Evolutionary conservation across 2,888 invertebrate species (phyloP).

Genomic region (Sthenelais limicola): DNA sequence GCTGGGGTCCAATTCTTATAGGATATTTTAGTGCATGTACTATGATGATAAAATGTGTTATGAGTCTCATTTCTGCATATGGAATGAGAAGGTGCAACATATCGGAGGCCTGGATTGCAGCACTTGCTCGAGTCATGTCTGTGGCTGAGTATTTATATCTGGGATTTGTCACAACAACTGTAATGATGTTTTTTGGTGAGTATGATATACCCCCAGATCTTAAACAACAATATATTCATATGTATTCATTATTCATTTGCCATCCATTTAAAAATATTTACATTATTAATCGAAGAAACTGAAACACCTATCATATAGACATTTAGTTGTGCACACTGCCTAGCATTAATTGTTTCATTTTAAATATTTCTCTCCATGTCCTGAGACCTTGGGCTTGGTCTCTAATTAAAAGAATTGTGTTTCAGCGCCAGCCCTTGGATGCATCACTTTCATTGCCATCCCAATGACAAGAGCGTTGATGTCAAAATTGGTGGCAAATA

Average conservation of each 20-base stretch:
- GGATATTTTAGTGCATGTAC: conserved; percentile 16
- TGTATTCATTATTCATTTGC: too few relatives aligned
- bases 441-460: background rate
- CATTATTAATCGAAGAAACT: too few relatives aligned
- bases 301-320: too few relatives aligned
- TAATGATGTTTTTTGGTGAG: conserved; percentile 31
- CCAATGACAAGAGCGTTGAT: conserved; percentile 20
- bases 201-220: background rate
- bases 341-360: too few relatives aligned
- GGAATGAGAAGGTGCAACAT: background rate
- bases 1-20: conserved; percentile 34
- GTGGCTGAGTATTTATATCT: background rate
- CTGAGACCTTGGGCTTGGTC: too few relatives aligned
- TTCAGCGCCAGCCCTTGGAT: background rate
- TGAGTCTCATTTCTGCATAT: conserved; percentile 7
- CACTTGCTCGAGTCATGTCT: background rate
- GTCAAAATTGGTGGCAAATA: conserved; percentile 8
- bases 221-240: too few relatives aligned
- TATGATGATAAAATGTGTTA: conserved; percentile 20
- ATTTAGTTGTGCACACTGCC: too few relatives aligned
- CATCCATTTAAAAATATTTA: too few relatives aligned
- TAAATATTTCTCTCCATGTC: too few relatives aligned
- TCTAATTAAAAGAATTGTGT: too few relatives aligned
- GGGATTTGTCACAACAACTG: background rate
- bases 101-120: conserved; percentile 20